These are phyloP conservation scores for Sarcophaga caerulescens DNA, from an alignment of 2,888 invertebrate genomes.

Conservation along the genomic window DNA sequence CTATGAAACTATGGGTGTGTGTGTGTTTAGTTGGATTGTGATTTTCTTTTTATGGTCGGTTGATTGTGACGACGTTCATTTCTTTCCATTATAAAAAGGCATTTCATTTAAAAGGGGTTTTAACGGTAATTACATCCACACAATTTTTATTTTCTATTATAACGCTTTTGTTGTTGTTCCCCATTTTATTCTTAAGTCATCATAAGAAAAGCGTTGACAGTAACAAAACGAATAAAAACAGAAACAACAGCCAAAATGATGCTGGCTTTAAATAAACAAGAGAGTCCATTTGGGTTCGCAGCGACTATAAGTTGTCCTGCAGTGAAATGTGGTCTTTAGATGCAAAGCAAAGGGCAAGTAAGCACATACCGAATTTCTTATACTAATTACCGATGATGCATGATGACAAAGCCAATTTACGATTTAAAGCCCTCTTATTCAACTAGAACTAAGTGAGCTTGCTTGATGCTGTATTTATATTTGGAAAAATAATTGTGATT, in stretches of 20 bases:
- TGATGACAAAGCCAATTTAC: no score
- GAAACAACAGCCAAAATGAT: neutral
- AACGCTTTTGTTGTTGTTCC: neutral
- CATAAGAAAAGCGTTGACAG: constrained; percentile 1
- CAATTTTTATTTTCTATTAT: constrained; percentile 17
- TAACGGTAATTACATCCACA: constrained; percentile 54
- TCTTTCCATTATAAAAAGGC: constrained; percentile 33
- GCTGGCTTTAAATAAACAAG: neutral
- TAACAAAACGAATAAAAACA: neutral
- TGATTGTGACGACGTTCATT: constrained; percentile 12
- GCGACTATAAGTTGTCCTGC: no score
- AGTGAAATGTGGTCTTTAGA: no score
- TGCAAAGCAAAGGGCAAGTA: no score
- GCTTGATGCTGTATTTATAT: no score
- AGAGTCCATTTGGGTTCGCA: no score
- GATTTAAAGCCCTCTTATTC: no score
- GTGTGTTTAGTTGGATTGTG: neutral
- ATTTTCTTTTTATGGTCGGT: neutral
- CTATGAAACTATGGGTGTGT: neutral
- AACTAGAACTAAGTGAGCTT: no score
- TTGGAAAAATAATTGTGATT: no score
- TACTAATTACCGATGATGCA: no score
- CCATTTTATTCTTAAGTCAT: neutral
- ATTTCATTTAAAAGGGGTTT: constrained; percentile 23
- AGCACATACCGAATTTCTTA: no score